Evolutionary conservation across 2,797 vertebrate species (phyloP).

Genomic region (Channa striata): DNA sequence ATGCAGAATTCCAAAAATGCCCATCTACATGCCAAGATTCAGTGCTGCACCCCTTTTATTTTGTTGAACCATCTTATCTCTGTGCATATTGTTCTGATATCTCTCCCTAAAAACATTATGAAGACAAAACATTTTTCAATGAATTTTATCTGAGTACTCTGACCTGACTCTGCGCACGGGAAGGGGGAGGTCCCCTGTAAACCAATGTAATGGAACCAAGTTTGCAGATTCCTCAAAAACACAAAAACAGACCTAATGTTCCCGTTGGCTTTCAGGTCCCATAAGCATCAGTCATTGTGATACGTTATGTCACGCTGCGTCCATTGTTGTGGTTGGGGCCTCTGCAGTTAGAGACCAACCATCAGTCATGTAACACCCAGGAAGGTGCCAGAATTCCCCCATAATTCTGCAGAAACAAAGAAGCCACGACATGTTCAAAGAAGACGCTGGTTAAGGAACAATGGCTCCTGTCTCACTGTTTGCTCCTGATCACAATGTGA

Average conservation of each 20-base stretch:
- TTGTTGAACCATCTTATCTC: slow-evolving; percentile 59
- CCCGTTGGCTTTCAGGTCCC: slow-evolving; percentile 65
- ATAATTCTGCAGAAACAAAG: slow-evolving; percentile 43
- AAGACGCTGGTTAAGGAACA: slow-evolving; percentile 20
- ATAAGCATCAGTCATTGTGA: slow-evolving; percentile 72
- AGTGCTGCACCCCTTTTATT: slow-evolving; percentile 62
- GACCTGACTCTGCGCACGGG: slow-evolving; percentile 25
- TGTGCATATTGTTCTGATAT: slow-evolving; percentile 59
- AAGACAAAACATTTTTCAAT: slow-evolving; percentile 49
- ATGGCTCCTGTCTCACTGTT: slow-evolving; percentile 18
- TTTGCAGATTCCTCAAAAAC: slow-evolving; percentile 60
- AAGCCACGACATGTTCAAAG: slow-evolving; percentile 26
- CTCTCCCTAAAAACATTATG: slow-evolving; percentile 34
- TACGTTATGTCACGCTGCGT: slow-evolving; percentile 62
- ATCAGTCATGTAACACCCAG: slow-evolving; percentile 49
- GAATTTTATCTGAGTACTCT: slow-evolving; percentile 33
- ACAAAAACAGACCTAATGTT: slow-evolving; percentile 62
- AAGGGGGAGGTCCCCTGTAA: slow-evolving; percentile 7
- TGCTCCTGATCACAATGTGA: slow-evolving; percentile 23
- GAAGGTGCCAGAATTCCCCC: slow-evolving; percentile 45
- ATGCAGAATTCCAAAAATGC: slow-evolving; percentile 85
- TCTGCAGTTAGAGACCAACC: slow-evolving; percentile 58
- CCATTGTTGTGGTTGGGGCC: slow-evolving; percentile 61
- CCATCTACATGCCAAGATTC: slow-evolving; percentile 75
- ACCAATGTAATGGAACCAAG: not conserved